phyloP scores from a whole-genome alignment of 2,797 vertebrate genomes.

The Adelosebastes latens region DNA sequence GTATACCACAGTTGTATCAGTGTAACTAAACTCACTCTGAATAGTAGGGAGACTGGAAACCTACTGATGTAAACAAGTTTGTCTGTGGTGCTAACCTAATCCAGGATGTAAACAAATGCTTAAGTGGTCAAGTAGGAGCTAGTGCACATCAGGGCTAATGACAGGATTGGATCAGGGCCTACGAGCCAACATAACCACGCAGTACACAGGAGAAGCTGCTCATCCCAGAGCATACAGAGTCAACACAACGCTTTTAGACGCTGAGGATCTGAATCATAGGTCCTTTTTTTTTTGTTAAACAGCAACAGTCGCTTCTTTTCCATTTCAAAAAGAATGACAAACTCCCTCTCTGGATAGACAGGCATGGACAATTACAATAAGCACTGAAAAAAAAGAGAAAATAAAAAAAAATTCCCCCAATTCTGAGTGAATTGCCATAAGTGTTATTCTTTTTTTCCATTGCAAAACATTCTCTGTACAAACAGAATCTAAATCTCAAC shows the following conservation, averaged over 20 bases:
- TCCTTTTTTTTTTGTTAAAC: conserved; percentile 66
- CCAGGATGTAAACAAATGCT: conserved; percentile 76
- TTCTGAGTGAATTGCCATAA: conserved; percentile 56
- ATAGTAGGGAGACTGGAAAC: conserved; percentile 55
- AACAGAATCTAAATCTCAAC: conserved; percentile 74
- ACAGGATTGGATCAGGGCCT: conserved; percentile 69
- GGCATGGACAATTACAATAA: conserved; percentile 78
- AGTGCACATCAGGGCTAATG: conserved; percentile 68
- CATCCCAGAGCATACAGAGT: conserved; percentile 58
- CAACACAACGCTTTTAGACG: conserved; percentile 58
- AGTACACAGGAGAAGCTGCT: conserved; percentile 64
- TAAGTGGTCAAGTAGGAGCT: conserved; percentile 68
- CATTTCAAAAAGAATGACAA: conserved; percentile 65
- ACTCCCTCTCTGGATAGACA: conserved; percentile 68
- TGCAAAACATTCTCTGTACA: conserved; percentile 82
- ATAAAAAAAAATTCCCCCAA: conserved; percentile 37
- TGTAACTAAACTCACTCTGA: conserved; percentile 45
- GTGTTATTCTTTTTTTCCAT: conserved; percentile 60
- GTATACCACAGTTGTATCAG: conserved; percentile 29
- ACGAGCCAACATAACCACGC: conserved; percentile 51
- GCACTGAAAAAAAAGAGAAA: conserved; percentile 60
- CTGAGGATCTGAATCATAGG: conserved; percentile 62
- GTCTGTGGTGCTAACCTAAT: conserved; percentile 62
- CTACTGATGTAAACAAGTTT: conserved; percentile 73
- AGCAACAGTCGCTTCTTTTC: conserved; percentile 57